Evolutionary conservation across 2,113 vertebrate genomes (phyloP), one percentile per base, ranked within the genome.

Genomic region (Colossoma macropomum): DNA sequence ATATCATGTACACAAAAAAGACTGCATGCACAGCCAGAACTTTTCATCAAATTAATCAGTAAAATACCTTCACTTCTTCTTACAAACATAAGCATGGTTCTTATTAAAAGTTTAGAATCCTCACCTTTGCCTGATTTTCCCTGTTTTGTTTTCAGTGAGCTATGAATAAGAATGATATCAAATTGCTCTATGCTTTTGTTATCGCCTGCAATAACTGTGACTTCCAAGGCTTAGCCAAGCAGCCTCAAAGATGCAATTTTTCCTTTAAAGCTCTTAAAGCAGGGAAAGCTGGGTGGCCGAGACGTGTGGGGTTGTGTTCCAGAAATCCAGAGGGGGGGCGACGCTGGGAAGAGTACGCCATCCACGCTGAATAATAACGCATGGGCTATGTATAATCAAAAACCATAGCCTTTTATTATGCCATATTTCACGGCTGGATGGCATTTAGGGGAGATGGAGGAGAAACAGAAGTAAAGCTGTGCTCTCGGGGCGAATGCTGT

Each of bases 381-480:
- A 91, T 76, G 84, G 77, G 28, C 87, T 80, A 54, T 75, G 83
- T 74, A 88, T 90, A 75, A 91, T 91, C 74, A 52, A 86, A 90
- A 90, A 59, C 77, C 69, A 75, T 81, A 82, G 70, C 69, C 68
- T 88, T 92, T 91, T 90, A 91, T 88, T 84, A 87, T 87, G 78
- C 84, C 54, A 80, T 90, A 89, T 89, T 88, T 92, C 86, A 90
- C 17, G 79, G 84, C 79, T 83, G 76, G 84, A 76, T 88, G 85
- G 75, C 71, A 79, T 84, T 86, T 80, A 80, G 79, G 48, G 88
- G 83, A 32, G 48, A 17, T 50, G 30, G 54, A 68, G 72, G 79
- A 65, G 48, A 54, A 30, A 45, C 62, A 6, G 63, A 66, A 77
- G 69, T 63, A 68, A 72, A 71, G 69, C 74, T 21, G 25, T 32